Percentiles rank a stretch among this genome's conserved stretches.
phyloP scores from a whole-genome alignment of 2,888 invertebrate species.

The Amblyjoppa proteus region DNA sequence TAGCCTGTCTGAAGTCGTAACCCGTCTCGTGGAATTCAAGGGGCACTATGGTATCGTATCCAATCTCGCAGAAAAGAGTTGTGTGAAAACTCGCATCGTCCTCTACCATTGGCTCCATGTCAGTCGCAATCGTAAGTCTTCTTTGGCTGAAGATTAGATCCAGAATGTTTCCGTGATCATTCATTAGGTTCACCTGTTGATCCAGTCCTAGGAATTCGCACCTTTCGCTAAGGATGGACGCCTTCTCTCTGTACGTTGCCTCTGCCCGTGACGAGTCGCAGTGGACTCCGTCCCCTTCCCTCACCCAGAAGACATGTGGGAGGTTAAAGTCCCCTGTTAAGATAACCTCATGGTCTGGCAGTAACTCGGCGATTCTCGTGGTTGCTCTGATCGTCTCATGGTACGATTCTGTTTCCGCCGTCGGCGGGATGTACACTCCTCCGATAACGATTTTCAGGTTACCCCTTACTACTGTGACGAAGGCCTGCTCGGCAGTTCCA shows the following conservation, averaged over 20 bases:
- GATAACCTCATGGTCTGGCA: background rate
- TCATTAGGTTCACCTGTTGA: background rate
- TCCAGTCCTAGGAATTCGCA: background rate
- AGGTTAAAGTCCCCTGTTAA: constrained; percentile 9
- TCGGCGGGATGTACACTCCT: background rate
- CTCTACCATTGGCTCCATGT: background rate
- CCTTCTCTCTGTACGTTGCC: background rate
- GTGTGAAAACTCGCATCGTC: background rate
- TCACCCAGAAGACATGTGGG: background rate
- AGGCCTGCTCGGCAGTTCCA: background rate
- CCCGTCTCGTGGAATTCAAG: no score
- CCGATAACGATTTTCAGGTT: background rate
- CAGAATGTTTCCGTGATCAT: background rate
- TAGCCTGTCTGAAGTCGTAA: no score
- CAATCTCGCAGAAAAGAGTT: no score
- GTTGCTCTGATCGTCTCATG: background rate
- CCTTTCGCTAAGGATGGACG: background rate
- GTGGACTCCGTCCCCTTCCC: background rate
- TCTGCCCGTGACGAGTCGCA: background rate
- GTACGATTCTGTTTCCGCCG: background rate
- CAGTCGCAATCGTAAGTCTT: background rate
- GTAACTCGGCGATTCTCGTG: background rate
- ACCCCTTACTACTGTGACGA: background rate
- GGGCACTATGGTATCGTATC: no score
- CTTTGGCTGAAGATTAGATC: background rate